These are phyloP conservation scores for Aphidius gifuensis DNA, from an alignment of 1,140 invertebrate species.

Conservation along the genomic window DNA sequence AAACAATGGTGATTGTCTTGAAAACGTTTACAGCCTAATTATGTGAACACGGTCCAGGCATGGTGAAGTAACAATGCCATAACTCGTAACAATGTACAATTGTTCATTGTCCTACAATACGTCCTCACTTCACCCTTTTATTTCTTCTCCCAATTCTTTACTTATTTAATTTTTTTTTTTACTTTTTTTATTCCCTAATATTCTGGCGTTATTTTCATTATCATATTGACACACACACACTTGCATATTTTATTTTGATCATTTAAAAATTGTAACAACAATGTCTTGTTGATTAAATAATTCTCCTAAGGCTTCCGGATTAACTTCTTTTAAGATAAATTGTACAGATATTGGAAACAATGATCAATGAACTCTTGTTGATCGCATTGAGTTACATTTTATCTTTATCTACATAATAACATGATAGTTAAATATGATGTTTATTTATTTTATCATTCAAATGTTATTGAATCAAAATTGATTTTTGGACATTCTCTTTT, in stretches of 20 bases:
- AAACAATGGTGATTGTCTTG: conserved; percentile 57
- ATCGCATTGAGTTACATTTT: too few relatives aligned
- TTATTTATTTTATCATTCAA: too few relatives aligned
- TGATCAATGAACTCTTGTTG: too few relatives aligned
- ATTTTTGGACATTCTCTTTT: too few relatives aligned
- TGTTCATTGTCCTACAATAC: conserved; percentile 50
- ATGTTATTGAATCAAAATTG: too few relatives aligned
- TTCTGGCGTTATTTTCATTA: conserved; percentile 11
- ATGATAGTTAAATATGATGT: too few relatives aligned
- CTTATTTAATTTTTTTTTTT: conserved; percentile 8
- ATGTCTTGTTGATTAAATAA: too few relatives aligned
- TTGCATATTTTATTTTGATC: not conserved
- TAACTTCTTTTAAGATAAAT: too few relatives aligned
- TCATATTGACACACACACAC: not conserved
- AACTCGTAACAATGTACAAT: conserved; percentile 58
- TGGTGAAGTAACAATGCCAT: conserved; percentile 55
- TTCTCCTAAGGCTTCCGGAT: too few relatives aligned
- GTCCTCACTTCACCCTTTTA: conserved; percentile 8
- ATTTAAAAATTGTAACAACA: too few relatives aligned
- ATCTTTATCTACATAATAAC: too few relatives aligned
- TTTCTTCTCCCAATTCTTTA: not conserved
- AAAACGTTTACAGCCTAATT: conserved; percentile 58
- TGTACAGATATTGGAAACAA: too few relatives aligned
- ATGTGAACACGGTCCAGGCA: conserved; percentile 52
- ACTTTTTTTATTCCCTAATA: conserved; percentile 3